Conservation (phyloP, 2,797 vertebrate species). For the Mallotus villosus region DNA sequence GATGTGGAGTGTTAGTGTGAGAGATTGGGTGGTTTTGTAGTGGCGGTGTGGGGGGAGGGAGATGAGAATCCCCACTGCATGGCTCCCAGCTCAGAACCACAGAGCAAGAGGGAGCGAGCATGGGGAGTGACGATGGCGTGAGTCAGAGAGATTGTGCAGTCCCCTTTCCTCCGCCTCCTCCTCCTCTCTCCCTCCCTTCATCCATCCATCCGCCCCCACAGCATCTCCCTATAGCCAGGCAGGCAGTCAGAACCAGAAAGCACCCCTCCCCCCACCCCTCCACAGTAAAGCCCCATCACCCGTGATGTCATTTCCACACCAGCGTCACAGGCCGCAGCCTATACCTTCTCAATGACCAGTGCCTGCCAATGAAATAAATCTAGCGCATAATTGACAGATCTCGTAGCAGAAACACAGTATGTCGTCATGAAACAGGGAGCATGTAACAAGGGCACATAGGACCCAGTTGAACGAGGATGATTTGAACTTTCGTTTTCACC, state of each 20-base stretch:
- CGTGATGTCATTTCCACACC: constrained; percentile 52
- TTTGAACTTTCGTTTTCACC: neutral
- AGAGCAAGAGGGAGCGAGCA: constrained; percentile 17
- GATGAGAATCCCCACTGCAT: constrained; percentile 46
- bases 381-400: neutral
- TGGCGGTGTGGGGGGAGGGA: constrained; percentile 38
- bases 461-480: constrained; percentile 20
- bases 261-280: constrained; percentile 44
- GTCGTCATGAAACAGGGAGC: constrained; percentile 4
- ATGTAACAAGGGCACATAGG: constrained; percentile 30
- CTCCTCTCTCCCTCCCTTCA: constrained; percentile 23
- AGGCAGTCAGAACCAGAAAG: constrained; percentile 49
- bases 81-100: constrained; percentile 42
- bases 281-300: constrained; percentile 46
- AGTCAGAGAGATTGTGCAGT: constrained; percentile 41
- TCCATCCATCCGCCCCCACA: constrained; percentile 51
- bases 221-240: constrained; percentile 44
- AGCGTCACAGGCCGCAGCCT: constrained; percentile 41
- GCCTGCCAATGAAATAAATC: neutral
- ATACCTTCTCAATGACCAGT: constrained; percentile 4
- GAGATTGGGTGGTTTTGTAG: constrained; percentile 44
- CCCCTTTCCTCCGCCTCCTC: constrained; percentile 22
- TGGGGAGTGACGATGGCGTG: constrained; percentile 11
- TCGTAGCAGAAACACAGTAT: constrained; percentile 21
- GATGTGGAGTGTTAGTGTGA: constrained; percentile 46